Base-by-base conservation (phyloP, 2,888 invertebrate species). In the Sisyra terminalis region DNA sequence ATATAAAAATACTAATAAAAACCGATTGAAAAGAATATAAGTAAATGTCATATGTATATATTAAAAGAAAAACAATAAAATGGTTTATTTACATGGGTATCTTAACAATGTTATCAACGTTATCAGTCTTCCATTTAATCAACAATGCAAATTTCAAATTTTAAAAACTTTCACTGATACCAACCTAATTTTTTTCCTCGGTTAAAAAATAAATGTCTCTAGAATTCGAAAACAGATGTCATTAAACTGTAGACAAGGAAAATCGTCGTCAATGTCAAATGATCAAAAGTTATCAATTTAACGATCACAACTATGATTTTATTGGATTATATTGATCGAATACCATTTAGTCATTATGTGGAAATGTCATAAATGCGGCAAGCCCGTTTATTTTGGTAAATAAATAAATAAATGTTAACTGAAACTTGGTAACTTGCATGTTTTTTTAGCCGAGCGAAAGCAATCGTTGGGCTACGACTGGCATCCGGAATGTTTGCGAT, bases 391-490 rank as follows among this genome's bases (percentile, higher is more conserved):
- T 64, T 82, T 82, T 59, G 82, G 82, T 82, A 65, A 64, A 65
- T 57, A 47, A n/a, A n/a, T n/a, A n/a, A n/a, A n/a, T 14, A n/a
- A n/a, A n/a, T n/a, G n/a, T n/a, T n/a, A n/a, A n/a, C n/a, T n/a
- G n/a, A n/a, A n/a, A n/a, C n/a, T n/a, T n/a, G n/a, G n/a, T n/a
- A n/a, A n/a, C n/a, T n/a, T n/a, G n/a, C n/a, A n/a, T n/a, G n/a
- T n/a, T 24, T 45, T 63, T 67, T 46, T 59, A 86, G 86, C 86
- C 53, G 86, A 86, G 65, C 69, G 86, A 50, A 84, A 84, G 62
- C 83, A 84, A 55, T 85, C 85, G n/a, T 61, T 86, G 50, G 86
- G 86, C 17, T 82, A 80, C 57, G 81, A 85, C 57, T 86, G 85
- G 85, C 86, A 86, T 67, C 84, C 85, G 31, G 79, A 81, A 60